These are phyloP conservation scores for Clarias gariepinus DNA, from an alignment of 2,113 vertebrate genomes.

Conservation along the genomic window DNA sequence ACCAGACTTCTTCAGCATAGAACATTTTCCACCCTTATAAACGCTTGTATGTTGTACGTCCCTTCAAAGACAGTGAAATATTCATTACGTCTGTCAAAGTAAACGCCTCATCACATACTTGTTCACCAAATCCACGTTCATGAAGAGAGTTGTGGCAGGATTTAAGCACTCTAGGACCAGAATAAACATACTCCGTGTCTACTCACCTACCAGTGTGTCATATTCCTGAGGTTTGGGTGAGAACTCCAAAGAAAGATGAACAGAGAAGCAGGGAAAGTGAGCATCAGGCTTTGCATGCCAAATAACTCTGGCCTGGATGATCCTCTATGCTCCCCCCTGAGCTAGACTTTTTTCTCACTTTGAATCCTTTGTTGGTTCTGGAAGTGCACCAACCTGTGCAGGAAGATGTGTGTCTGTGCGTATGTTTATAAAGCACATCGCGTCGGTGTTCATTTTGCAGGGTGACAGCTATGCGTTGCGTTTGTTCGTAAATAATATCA, in stretches of 20 bases:
- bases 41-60: conserved; percentile 55
- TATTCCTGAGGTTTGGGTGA: conserved; percentile 46
- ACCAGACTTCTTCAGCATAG: conserved; percentile 24
- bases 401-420: conserved; percentile 2
- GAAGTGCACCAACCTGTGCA: conserved; percentile 22
- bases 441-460: background rate
- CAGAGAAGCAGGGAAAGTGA: background rate
- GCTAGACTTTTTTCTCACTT: conserved; percentile 26
- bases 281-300: conserved; percentile 30
- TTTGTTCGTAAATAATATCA: background rate
- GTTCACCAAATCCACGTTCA: conserved; percentile 43
- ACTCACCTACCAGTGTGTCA: conserved; percentile 53
- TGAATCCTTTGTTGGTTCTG: conserved; percentile 31
- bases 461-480: background rate
- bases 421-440: background rate
- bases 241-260: conserved; percentile 36
- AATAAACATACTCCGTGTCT: conserved; percentile 65
- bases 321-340: conserved; percentile 8
- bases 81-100: conserved; percentile 60
- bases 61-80: conserved; percentile 61
- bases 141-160: conserved; percentile 41
- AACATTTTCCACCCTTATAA: conserved; percentile 35
- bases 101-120: conserved; percentile 53
- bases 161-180: conserved; percentile 52
- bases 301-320: background rate